Base-by-base conservation (phyloP, 2,888 invertebrate genomes). In the Sarcophaga subvicina region DNA sequence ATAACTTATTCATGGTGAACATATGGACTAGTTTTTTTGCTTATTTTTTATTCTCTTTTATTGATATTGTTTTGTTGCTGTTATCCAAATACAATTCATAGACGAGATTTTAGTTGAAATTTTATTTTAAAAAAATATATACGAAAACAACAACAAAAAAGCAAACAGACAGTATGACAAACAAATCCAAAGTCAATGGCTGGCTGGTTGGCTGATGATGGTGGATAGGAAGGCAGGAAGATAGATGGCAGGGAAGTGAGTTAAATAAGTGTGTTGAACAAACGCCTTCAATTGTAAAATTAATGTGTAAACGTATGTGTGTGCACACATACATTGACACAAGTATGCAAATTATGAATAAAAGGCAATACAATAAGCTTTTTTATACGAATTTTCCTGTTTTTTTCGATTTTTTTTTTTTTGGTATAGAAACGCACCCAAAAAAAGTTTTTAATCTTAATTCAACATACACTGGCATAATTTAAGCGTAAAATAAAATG, bases 371-470 rank as follows among this genome's bases (percentile, higher is more conserved):
- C 54, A 59, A 66, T 54, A 14, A 8, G 37, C 37, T 37, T 37
- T 37, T 37, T 37, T 10, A 37, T 37, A 37, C 37, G 37, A 37
- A 10, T 37, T 37, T 37, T 37, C 8, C 37, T 37, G 0, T 6
- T 37, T 37, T 37, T 6, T 37, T 37, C 8, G 37, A 37, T 8
- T 37, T 6, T 37, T 37, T 6, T 37, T 37, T 37, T 37, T 37
- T 37, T 37, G 37, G 37, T 37, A 37, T 37, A 72, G 37, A 70
- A 86, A 78, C 80, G 75, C 83, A 75, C 86, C 83, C 86, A 83
- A 80, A 83, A 78, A 86, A 54, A 79, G 11, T 73, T 77, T 80
- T 62, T 66, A 60, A 78, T 66, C 64, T 66, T 62, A 75, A 83
- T 83, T 78, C 59, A 70, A 70, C 37, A 78, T 62, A 71, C 37